phyloP scores from a whole-genome alignment of 2,113 vertebrate genomes.

The Girardinichthys multiradiatus region DNA sequence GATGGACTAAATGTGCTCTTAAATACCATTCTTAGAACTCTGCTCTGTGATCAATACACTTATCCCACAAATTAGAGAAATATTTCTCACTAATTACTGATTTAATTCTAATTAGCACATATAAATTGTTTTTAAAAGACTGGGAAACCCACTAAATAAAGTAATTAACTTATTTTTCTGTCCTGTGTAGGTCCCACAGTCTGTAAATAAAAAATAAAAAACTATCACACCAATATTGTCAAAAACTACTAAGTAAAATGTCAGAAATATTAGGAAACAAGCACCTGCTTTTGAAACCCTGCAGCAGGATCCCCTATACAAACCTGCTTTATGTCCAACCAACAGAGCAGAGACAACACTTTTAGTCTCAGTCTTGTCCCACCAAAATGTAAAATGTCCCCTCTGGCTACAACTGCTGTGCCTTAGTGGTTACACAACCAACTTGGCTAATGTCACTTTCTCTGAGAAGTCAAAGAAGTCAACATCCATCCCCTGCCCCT shows the following conservation, averaged over 20 bases:
- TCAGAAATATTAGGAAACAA: neutral
- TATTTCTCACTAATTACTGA: neutral
- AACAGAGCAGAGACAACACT: conserved; percentile 15
- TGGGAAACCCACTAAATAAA: neutral
- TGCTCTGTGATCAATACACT: conserved; percentile 54
- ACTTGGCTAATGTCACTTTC: conserved; percentile 57
- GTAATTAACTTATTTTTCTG: too few relatives aligned
- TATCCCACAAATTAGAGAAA: conserved; percentile 31
- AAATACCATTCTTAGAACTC: conserved; percentile 29
- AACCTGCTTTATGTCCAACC: conserved; percentile 22
- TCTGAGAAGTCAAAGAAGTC: conserved; percentile 59
- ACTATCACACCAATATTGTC: too few relatives aligned
- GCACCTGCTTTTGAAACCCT: neutral
- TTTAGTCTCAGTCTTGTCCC: conserved; percentile 31
- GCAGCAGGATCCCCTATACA: conserved; percentile 34
- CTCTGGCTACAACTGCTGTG: conserved; percentile 37
- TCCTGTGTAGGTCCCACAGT: too few relatives aligned
- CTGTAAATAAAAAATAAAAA: too few relatives aligned
- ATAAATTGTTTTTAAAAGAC: neutral
- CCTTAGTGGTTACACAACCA: conserved; percentile 55
- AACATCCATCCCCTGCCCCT: neutral
- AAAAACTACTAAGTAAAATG: neutral
- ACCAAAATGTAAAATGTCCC: conserved; percentile 61
- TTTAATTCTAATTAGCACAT: neutral
- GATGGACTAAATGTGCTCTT: conserved; percentile 31